These are phyloP conservation scores for Microctenopoma lineatum DNA, from an alignment of 2,797 vertebrate genomes.

Conservation along the genomic window DNA sequence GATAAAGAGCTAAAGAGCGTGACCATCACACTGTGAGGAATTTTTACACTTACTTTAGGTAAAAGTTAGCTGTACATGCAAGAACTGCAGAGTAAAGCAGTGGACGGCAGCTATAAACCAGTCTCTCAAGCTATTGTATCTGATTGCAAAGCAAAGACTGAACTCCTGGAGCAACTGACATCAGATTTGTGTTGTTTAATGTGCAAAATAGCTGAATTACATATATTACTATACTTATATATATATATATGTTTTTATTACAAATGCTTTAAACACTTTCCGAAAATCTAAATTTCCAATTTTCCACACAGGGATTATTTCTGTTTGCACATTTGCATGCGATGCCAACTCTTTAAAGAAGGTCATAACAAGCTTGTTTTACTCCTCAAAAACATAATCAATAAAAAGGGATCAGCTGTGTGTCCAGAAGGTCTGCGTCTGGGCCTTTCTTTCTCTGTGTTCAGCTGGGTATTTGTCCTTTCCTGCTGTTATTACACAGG, in stretches of 20 bases:
- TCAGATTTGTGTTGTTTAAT: slow-evolving; percentile 5
- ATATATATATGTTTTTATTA: neutral
- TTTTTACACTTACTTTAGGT: too few relatives aligned
- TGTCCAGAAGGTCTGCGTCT: slow-evolving; percentile 18
- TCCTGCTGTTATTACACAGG: slow-evolving; percentile 66
- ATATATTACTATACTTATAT: too few relatives aligned
- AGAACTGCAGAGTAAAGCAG: too few relatives aligned
- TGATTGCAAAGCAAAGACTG: neutral
- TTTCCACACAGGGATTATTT: neutral
- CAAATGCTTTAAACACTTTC: neutral
- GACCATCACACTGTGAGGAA: too few relatives aligned
- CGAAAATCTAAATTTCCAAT: neutral
- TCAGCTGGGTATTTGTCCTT: slow-evolving; percentile 51
- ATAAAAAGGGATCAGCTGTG: slow-evolving; percentile 37
- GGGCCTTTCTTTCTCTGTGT: slow-evolving; percentile 21
- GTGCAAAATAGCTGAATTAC: neutral
- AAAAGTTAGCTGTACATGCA: too few relatives aligned
- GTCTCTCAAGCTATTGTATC: too few relatives aligned
- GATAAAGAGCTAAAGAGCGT: too few relatives aligned
- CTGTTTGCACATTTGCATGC: neutral
- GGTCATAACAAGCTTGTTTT: neutral
- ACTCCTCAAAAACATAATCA: slow-evolving; percentile 18
- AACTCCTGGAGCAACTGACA: slow-evolving; percentile 24
- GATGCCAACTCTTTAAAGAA: neutral
- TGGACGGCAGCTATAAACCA: too few relatives aligned